Evolutionary conservation across 2,113 vertebrate genomes (phyloP), one percentile per base, ranked within the genome.

Genomic region (Bubo bubo): DNA sequence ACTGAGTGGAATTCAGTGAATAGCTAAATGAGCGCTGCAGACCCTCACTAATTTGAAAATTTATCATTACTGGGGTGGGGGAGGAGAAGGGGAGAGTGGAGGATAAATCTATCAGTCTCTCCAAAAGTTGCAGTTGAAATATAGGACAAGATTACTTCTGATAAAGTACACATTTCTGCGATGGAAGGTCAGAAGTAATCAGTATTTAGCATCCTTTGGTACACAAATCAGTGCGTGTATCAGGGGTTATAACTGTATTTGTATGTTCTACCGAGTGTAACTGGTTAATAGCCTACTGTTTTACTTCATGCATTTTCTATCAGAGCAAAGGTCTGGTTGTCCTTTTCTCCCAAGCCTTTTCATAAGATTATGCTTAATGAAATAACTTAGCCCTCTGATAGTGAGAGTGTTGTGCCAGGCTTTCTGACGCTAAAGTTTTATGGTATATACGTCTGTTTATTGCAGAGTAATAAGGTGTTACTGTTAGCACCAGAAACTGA

Each of bases 371-470:
- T 22, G 23, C 35, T 92, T 72, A 43, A 49, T 34, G 79, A 62
- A 50, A 7, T 64, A 41, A 32, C 14, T 23, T 55, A 47, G 9
- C 20, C 4, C 8, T 52, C 35, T 52, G 47, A 15, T 47, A 60
- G 12, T 0, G 1, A 53, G 35, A 55, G 32, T 0, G 1, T 58
- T 73, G 28, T 23, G 24, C n/a, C 22, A 28, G 32, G 47, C 14
- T 84, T 75, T 68, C n/a, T 49, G n/a, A n/a, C 49, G 35, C 34
- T 37, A 27, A 60, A 10, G 23, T 37, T 60, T 79, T 73, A 88
- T 30, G 21, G 24, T 70, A 14, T 64, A 23, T 27, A 30, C 10
- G 10, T 81, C 41, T 70, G 45, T 59, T 88, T 66, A 41, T 60
- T 79, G 45, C 67, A 66, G 50, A 86, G 49, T 52, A 74, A 45